Evolutionary conservation across 2,797 vertebrate genomes (phyloP), one percentile per base, ranked within the genome.

Genomic region (Glyptemys insculpta): DNA sequence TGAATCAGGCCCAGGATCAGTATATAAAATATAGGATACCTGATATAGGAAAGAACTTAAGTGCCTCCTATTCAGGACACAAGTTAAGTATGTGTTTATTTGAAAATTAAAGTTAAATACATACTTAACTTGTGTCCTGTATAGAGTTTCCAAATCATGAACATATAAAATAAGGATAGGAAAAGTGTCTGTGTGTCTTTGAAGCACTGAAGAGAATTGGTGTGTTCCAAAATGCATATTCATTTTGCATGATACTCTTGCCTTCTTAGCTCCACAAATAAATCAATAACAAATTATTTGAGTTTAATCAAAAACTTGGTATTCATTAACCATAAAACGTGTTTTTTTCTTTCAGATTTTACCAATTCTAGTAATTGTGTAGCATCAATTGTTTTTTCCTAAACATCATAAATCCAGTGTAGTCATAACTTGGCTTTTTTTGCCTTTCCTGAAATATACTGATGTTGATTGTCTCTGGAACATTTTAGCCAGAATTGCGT

Each of bases 141-240:
- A 80, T 44, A 59, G 54, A n/a, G 56, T 6, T 53, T 19, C 11
- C 4, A 68, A 16, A 82, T 44, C 54, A 72, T 2, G 23, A 47
- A 34, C 3, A 6, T 47, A 5, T 0, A 50, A 18, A 23, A 3
- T 79, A 82, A 6, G 25, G 23, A 6, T 23, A 34, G n/a, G 65
- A 8, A 68, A 37, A 37, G 25, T 12, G 23, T 57, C 5, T 62
- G 21, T 37, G 68, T 41, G 12, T 41, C 21, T 74, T 74, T 23
- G 72, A 74, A 44, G 19, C 8, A 27, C 72, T 74, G 37, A 74
- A 76, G n/a, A 72, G 11, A 76, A 47, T 16, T 27, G 44, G 14
- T 76, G 14, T 76, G 23, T 76, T 44, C 74, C 44, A 76, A 5
- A 81, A 4, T 18, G 23, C 11, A 29, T 54, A 37, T 59, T 59